Conservation (phyloP, 2,113 vertebrate genomes). For the Platichthys stellatus region DNA sequence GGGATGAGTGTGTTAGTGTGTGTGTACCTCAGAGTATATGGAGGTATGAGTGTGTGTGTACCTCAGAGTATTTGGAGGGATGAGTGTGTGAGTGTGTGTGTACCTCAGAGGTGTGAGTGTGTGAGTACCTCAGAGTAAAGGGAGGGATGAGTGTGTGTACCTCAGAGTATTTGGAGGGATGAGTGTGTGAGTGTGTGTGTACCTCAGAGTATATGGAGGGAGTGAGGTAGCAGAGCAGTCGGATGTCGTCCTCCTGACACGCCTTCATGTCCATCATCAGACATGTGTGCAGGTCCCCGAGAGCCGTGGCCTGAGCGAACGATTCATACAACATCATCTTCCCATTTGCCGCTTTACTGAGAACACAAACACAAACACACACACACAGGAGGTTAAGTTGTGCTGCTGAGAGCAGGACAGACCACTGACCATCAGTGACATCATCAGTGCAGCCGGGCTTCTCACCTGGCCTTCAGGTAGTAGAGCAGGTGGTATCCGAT, state of each 20-base stretch:
- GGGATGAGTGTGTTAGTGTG: no score
- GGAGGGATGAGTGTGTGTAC: conserved; percentile 6
- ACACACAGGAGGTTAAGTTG: not conserved
- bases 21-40: no score
- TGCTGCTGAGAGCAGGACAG: not conserved
- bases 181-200: not conserved
- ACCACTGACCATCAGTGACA: not conserved
- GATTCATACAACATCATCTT: conserved; percentile 98
- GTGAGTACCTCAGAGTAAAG: no score
- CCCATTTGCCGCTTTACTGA: conserved; percentile 92
- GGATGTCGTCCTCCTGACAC: conserved; percentile 94
- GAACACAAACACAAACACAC: not conserved
- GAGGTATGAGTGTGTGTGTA: not conserved
- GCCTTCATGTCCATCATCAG: conserved; percentile 99
- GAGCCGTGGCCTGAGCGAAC: conserved; percentile 94
- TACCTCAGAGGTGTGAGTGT: conserved; percentile 55
- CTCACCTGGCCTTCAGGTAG: conserved; percentile 94
- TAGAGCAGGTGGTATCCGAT: conserved; percentile 97
- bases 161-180: conserved; percentile 87
- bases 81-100: not conserved
- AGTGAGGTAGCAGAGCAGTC: conserved; percentile 95
- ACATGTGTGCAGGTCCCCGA: conserved; percentile 95
- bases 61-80: conserved; percentile 88
- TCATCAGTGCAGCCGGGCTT: not conserved
- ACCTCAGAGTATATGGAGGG: conserved; percentile 89